A percentile compares a stretch with the other conserved stretches of the same genome.
Evolutionary conservation across 2,113 vertebrate species (phyloP).

Genomic region (Daphoenositta chrysoptera): DNA sequence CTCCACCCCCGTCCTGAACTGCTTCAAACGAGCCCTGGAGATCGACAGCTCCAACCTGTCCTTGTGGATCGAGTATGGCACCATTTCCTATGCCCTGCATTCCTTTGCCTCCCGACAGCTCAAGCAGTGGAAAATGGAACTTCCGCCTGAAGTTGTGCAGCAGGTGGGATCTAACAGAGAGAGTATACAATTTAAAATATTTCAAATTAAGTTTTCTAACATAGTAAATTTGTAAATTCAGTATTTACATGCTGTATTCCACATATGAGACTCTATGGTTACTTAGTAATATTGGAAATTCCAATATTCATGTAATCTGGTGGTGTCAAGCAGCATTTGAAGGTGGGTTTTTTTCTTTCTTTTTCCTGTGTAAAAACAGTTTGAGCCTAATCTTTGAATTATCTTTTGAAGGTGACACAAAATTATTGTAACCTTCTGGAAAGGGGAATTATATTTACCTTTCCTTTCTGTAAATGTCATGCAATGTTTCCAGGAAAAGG

Average conservation of each 20-base stretch:
- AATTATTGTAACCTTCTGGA: neutral
- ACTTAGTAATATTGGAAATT: neutral
- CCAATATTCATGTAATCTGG: neutral
- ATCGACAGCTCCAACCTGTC: conserved; percentile 92
- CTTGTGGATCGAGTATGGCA: conserved; percentile 97
- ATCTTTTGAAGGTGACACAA: neutral
- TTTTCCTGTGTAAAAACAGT: neutral
- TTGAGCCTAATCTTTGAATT: neutral
- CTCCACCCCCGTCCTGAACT: conserved; percentile 87
- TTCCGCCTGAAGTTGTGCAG: conserved; percentile 86
- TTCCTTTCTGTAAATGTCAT: conserved; percentile 8
- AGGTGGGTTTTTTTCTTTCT: neutral
- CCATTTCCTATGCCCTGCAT: conserved; percentile 86
- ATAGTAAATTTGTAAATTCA: neutral
- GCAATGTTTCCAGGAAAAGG: neutral
- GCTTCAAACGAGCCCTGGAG: conserved; percentile 92
- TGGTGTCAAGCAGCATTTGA: neutral
- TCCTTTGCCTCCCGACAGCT: conserved; percentile 94
- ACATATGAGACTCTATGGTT: neutral
- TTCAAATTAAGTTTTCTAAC: neutral
- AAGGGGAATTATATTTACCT: neutral
- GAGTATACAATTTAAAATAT: neutral
- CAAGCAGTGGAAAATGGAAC: conserved; percentile 88
- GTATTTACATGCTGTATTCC: neutral
- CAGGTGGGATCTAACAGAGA: conserved; percentile 76